Evolutionary conservation across 1,140 invertebrate species (phyloP), one percentile per base, ranked within the genome.

Genomic region (Drosophila yakuba): DNA sequence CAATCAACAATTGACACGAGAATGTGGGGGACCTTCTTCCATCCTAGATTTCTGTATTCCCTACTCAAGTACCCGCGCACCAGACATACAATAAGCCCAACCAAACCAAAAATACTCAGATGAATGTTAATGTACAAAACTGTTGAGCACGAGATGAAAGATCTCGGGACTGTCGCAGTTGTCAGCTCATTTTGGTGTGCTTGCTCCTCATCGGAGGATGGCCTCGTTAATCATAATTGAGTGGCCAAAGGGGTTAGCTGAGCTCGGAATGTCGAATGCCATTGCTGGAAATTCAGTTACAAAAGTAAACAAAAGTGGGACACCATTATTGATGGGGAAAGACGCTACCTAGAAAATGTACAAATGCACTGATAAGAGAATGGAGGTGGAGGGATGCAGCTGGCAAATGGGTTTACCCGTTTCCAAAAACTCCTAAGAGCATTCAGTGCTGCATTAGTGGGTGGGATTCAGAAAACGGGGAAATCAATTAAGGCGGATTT

Each of bases 151-250:
- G 51, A 68, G 76, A 84, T 74, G 73, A 58, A 58, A 76, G 72
- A 76, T 76, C 61, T 58, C 59, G 64, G 74, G 74, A 75, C 63
- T 68, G 68, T 54, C 69, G 41, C 44, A 35, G 55, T 50, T 17
- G 35, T 35, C 63, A 51, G 60, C 80, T 83, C 79, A 88, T 83
- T 88, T 74, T 67, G 58, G 80, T 54, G 62, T 69, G 74, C 62
- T 61, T 56, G 25, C 51, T 50, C 14, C 38, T 25, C 35, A 17
- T 32, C 32, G 32, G 32, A 32, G 32, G 32, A 32, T 8, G 57
- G 56, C 35, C 62, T 86, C 83, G 83, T 86, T 88, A 88, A 86
- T 86, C 83, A 86, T 86, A 76, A 88, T 88, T 83, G 75, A 75
- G 63, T 50, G 44, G 47, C 56, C 59, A 52, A 88, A 82, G 74